Base-by-base conservation (phyloP, 23 tunicate species). In the Aplidium turbinatum region DNA sequence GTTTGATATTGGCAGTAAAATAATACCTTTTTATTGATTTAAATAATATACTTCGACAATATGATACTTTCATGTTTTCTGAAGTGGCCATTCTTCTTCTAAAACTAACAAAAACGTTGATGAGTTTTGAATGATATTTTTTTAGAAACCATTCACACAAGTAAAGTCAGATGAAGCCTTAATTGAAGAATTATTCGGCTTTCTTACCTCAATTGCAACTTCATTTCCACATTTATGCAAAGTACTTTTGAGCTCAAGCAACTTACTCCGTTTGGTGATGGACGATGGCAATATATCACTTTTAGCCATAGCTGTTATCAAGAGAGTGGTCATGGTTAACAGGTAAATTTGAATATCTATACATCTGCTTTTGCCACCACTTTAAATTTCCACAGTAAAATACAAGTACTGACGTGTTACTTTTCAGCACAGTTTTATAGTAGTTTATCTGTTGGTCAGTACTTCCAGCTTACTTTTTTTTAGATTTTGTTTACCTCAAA, bases 251-350 rank as follows among this genome's bases (percentile, higher is more conserved):
- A 73, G 75, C 28, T 75, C 79, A 16, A 77, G 55, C 28, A 81
- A 88, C 39, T 58, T 81, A 28, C 47, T 88, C n/a, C 73, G 96
- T 9, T 21, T 88, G 11, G 55, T 81, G 32, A 81, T 88, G 80
- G 96, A 76, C 13, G 87, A 81, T 47, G 82, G 45, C 0, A 56
- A 51, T 29, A 25, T 76, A 4, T 40, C 40, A 0, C 21, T 48
- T 4, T 4, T 30, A 3, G 67, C 82, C 27, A 50, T 88, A 23
- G 31, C 51, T 20, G 23, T 81, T 1, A 46, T 76, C 11, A 63
- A 57, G 6, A 53, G 78, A 62, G 77, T 58, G 1, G 62, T 88
- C 27, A 51, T 77, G 2, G 82, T 88, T 30, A 76, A 81, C 69
- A 77, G 76, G 77, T 76, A 28, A 33, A 47, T 29, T 7, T 61